Evolutionary conservation across 1,140 invertebrate species (phyloP).

Genomic region (Reticulitermes speratus): DNA sequence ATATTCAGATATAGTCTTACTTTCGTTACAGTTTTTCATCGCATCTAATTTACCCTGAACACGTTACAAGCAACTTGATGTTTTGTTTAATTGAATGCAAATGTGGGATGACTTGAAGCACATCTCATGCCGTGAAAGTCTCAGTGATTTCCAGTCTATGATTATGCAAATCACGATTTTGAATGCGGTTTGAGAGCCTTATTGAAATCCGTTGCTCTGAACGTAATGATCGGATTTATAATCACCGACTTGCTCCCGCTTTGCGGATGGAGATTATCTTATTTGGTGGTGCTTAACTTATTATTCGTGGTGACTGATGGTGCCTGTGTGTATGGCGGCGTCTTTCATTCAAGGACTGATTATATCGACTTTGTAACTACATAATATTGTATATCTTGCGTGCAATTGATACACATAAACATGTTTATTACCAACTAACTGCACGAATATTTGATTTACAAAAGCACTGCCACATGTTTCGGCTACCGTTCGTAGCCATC

Average conservation of each 20-base stretch:
- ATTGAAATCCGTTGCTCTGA: constrained; percentile 1
- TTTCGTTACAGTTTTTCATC: background rate
- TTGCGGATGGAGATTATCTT: background rate
- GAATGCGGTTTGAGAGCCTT: background rate
- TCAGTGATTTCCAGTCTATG: background rate
- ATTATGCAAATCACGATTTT: background rate
- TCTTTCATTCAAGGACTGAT: no score
- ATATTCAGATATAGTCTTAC: background rate
- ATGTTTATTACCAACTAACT: no score
- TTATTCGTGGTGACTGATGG: background rate
- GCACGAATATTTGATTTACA: no score
- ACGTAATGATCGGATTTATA: background rate
- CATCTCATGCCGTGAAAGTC: background rate
- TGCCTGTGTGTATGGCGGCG: no score
- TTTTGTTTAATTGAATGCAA: constrained; percentile 17
- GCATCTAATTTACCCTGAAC: background rate
- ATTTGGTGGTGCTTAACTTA: background rate
- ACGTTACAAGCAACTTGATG: background rate
- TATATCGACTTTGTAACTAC: no score
- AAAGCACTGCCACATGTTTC: no score
- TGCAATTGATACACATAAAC: no score
- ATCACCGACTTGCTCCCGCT: background rate
- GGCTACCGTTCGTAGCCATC: no score
- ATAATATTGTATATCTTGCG: no score
- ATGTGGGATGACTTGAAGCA: background rate